Conservation (phyloP, 2,888 invertebrate genomes). For the Sceliomorpha sp. region DNA sequence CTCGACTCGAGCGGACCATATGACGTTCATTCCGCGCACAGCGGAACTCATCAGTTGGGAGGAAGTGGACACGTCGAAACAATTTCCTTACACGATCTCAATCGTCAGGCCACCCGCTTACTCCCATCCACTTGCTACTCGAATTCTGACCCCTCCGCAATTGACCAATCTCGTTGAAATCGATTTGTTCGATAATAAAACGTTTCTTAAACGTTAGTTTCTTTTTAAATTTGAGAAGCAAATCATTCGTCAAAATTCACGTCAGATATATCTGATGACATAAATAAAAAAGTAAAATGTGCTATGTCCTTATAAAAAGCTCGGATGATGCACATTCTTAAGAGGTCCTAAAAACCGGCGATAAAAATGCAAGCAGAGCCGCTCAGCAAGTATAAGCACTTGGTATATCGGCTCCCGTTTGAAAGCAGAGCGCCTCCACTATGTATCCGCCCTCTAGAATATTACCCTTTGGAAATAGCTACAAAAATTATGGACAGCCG, state of each 20-base stretch:
- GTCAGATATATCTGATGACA: not conserved
- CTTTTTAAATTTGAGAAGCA: no score
- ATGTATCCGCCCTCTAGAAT: conserved; percentile 68
- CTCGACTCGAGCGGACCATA: conserved; percentile 51
- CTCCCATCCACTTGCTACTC: conserved; percentile 36
- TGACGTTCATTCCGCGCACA: conserved; percentile 57
- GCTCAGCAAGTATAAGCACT: conserved; percentile 31
- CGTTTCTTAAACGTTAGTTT: conserved; percentile 33
- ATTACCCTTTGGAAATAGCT: conserved; percentile 75
- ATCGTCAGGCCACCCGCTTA: conserved; percentile 17
- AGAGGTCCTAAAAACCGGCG: conserved; percentile 42
- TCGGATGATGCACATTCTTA: conserved; percentile 43
- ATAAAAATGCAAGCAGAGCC: conserved; percentile 46
- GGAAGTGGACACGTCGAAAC: conserved; percentile 80
- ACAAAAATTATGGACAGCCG: conserved; percentile 78
- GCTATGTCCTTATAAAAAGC: conserved; percentile 39
- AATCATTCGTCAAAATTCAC: no score
- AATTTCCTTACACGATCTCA: conserved; percentile 77
- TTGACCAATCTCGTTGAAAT: conserved; percentile 78
- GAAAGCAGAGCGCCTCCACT: conserved; percentile 26
- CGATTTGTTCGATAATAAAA: conserved; percentile 51
- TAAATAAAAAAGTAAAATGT: conserved; percentile 19
- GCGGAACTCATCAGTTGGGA: conserved; percentile 79
- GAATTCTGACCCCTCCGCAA: conserved; percentile 72
- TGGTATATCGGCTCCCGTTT: conserved; percentile 35